Evolutionary conservation across 2,797 vertebrate genomes (phyloP).

Genomic region (Chelon labrosus): DNA sequence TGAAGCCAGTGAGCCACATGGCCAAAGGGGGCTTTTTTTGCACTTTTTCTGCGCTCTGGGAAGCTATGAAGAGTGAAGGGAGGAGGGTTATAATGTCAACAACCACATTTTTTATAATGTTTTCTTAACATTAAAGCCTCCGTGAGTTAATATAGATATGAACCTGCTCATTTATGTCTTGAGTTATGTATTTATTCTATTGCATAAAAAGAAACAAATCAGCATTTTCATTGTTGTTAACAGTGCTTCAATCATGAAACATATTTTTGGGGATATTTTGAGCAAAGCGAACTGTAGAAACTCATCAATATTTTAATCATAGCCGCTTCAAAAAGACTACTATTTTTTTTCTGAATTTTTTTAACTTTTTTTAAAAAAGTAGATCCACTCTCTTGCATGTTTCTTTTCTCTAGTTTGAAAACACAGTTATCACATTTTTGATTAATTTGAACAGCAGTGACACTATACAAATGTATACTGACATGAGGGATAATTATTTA

Average conservation of each 20-base stretch:
- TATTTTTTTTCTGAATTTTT: no score
- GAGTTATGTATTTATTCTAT: not conserved
- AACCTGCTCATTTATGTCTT: not conserved
- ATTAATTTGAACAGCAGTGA: not conserved
- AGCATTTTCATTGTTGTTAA: no score
- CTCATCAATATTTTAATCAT: not conserved
- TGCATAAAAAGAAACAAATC: not conserved
- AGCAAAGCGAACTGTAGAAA: not conserved
- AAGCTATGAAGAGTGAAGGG: slow-evolving; percentile 19
- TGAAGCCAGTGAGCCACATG: slow-evolving; percentile 77
- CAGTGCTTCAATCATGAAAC: not conserved
- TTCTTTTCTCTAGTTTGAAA: not conserved
- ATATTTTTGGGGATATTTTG: not conserved
- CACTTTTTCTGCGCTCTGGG: slow-evolving; percentile 29
- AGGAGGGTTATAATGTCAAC: slow-evolving; percentile 7
- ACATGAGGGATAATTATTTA: slow-evolving; percentile 11
- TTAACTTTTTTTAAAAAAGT: not conserved
- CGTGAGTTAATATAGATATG: not conserved
- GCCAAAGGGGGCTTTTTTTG: slow-evolving; percentile 51
- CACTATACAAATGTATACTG: not conserved
- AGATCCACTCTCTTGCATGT: not conserved
- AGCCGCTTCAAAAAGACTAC: slow-evolving; percentile 1
- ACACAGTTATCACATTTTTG: not conserved
- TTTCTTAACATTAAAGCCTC: not conserved
- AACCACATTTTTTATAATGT: not conserved